These are phyloP conservation scores for Catharus bicknelli DNA, from an alignment of 2,113 vertebrate genomes.

Conservation along the genomic window DNA sequence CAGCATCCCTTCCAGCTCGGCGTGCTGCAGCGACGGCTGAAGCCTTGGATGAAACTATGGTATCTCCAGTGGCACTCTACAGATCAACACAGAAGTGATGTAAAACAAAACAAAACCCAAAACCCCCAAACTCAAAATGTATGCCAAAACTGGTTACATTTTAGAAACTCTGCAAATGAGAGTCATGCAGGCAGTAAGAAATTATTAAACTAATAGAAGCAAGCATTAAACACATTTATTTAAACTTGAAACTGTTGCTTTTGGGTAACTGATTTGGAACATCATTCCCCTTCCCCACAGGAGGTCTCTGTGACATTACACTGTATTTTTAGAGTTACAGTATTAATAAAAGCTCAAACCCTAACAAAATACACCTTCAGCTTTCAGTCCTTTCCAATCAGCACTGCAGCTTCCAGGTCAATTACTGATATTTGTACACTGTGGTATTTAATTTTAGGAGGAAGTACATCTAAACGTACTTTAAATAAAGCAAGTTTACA, in stretches of 20 bases:
- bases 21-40: conserved; percentile 79
- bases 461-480: background rate
- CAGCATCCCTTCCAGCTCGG: conserved; percentile 64
- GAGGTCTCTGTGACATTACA: background rate
- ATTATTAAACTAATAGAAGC: background rate
- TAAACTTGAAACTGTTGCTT: background rate
- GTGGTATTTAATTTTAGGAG: background rate
- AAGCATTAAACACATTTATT: background rate
- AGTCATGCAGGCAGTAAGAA: background rate
- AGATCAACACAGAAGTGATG: background rate
- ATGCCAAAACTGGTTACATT: background rate
- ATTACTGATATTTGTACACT: background rate
- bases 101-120: background rate
- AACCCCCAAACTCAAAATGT: background rate
- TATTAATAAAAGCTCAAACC: background rate
- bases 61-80: conserved; percentile 94
- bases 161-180: background rate
- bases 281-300: background rate
- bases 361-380: background rate
- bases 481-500: background rate
- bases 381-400: background rate
- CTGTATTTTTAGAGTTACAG: background rate
- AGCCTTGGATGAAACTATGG: conserved; percentile 90
- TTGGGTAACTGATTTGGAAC: background rate
- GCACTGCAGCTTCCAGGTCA: background rate